Evolutionary conservation across 2,113 vertebrate genomes (phyloP).

Genomic region (Beaufortia kweichowensis): DNA sequence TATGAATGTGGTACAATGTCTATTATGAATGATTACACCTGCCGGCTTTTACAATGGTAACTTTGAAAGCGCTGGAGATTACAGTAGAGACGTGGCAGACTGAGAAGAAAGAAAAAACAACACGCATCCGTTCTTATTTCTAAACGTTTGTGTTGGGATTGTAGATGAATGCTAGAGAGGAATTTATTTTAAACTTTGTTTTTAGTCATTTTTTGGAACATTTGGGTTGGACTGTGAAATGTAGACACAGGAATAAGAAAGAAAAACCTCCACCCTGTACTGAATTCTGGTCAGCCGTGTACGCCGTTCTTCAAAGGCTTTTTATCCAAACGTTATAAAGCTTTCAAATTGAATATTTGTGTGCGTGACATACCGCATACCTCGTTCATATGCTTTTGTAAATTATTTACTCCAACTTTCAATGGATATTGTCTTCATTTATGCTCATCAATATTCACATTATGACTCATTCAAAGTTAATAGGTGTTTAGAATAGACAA

Average conservation of each 20-base stretch:
- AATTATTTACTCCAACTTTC: conserved; percentile 40
- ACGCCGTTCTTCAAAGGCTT: no score
- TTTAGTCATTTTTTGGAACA: neutral
- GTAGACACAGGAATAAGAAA: no score
- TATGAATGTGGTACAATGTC: conserved; percentile 45
- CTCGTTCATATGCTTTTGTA: neutral
- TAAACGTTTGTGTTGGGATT: neutral
- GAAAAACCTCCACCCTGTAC: no score
- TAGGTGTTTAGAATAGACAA: conserved; percentile 40
- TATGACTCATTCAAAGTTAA: conserved; percentile 47
- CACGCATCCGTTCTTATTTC: conserved; percentile 1
- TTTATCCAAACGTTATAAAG: no score
- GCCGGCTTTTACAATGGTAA: conserved; percentile 29
- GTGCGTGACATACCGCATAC: no score
- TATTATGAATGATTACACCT: conserved; percentile 49
- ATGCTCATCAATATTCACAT: conserved; percentile 47
- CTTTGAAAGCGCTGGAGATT: conserved; percentile 37
- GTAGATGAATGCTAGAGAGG: neutral
- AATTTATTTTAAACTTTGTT: neutral
- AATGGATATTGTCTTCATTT: conserved; percentile 39
- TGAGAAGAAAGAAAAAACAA: neutral
- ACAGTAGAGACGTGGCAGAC: neutral
- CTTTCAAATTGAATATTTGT: no score
- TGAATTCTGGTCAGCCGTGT: no score
- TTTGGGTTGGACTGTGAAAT: no score